These are phyloP conservation scores for Kryptopterus vitreolus DNA, from an alignment of 2,797 vertebrate species.

Conservation along the genomic window DNA sequence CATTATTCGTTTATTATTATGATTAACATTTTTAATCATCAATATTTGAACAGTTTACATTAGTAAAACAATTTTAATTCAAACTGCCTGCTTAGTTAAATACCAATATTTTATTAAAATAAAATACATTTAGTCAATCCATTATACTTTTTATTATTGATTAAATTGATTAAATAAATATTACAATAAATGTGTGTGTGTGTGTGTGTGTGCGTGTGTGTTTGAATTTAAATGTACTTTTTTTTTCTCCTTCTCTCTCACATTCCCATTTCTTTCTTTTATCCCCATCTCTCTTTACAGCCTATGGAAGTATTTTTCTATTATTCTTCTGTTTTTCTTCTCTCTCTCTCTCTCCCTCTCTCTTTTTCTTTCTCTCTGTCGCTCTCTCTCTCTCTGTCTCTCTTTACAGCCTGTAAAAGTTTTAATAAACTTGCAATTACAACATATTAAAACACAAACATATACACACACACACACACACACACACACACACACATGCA, in stretches of 20 bases:
- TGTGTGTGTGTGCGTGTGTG: too few species aligned
- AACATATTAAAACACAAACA: background rate
- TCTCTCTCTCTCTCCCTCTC: background rate
- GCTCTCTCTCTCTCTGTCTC: background rate
- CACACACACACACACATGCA: slow-evolving; percentile 9
- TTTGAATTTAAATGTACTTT: too few species aligned
- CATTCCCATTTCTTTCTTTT: background rate
- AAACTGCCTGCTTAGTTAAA: too few species aligned
- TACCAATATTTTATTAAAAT: too few species aligned
- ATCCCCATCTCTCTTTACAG: background rate
- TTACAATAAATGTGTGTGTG: too few species aligned
- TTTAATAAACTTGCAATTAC: slow-evolving; percentile 3
- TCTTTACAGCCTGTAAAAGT: background rate
- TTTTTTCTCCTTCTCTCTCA: slow-evolving; percentile 35
- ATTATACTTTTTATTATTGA: too few species aligned
- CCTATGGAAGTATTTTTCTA: background rate
- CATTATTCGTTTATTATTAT: too few species aligned
- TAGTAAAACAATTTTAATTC: too few species aligned
- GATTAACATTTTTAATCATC: too few species aligned
- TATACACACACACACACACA: background rate
- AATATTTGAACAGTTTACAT: too few species aligned
- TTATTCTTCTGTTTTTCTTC: background rate
- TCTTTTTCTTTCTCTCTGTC: background rate
- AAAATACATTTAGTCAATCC: too few species aligned
- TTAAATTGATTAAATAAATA: too few species aligned